phyloP scores from a whole-genome alignment of 2,888 invertebrate species.

The Cantharis rustica region DNA sequence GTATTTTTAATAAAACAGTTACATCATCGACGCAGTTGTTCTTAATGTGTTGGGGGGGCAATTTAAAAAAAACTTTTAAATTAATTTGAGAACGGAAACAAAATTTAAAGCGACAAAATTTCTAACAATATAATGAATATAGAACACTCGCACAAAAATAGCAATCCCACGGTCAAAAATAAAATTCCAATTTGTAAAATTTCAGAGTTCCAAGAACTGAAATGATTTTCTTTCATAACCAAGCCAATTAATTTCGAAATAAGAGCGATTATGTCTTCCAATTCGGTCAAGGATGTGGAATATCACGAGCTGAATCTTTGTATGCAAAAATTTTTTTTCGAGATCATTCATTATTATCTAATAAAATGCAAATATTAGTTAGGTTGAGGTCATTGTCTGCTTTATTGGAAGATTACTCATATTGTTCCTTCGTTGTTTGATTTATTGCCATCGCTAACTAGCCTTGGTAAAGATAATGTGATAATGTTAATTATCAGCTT shows the following conservation, averaged over 20 bases:
- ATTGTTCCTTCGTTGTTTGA: background rate
- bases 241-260: background rate
- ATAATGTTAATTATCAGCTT: background rate
- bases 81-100: conserved; percentile 14
- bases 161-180: background rate
- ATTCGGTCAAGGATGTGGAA: background rate
- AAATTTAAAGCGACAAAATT: conserved; percentile 3
- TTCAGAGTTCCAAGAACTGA: background rate
- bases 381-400: background rate
- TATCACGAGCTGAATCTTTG: background rate
- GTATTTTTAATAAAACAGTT: background rate
- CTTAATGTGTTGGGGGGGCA: background rate
- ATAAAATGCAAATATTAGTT: background rate
- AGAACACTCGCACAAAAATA: background rate
- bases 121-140: conserved; percentile 10
- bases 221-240: background rate
- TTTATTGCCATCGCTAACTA: background rate
- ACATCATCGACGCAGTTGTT: background rate
- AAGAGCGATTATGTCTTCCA: background rate
- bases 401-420: background rate
- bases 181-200: background rate
- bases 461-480: background rate
- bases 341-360: background rate
- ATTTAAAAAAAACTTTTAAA: conserved; percentile 1
- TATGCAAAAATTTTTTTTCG: background rate